phyloP scores from a whole-genome alignment of 2,113 vertebrate genomes.

The Hassar affinis region DNA sequence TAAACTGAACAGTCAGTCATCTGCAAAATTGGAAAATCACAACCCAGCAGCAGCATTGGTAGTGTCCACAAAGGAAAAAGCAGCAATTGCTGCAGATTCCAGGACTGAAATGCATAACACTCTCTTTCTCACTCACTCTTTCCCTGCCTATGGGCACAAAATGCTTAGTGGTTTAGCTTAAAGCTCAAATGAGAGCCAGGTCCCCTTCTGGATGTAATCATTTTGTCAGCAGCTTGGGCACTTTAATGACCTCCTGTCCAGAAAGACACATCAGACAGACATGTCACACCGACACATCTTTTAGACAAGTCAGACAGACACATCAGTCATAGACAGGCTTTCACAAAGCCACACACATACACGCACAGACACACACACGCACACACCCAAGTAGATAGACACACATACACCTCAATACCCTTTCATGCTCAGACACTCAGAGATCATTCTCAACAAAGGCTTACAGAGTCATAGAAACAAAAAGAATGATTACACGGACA shows the following conservation, averaged over 20 bases:
- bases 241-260: constrained; percentile 20
- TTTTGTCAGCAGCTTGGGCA: constrained; percentile 14
- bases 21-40: constrained; percentile 2
- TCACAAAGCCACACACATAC: neutral
- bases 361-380: neutral
- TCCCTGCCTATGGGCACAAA: constrained; percentile 5
- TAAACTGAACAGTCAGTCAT: neutral
- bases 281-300: constrained; percentile 11
- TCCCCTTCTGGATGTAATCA: constrained; percentile 23
- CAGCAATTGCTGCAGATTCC: neutral
- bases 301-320: neutral
- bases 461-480: neutral
- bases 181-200: neutral
- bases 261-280: constrained; percentile 15
- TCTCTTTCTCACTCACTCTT: neutral
- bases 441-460: neutral
- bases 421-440: neutral
- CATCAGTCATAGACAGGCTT: constrained; percentile 4
- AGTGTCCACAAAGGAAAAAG: neutral
- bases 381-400: neutral
- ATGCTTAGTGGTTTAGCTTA: constrained; percentile 16
- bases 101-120: neutral
- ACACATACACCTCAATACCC: neutral
- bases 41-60: neutral
- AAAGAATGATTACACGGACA: no score